Conservation (phyloP, 2,888 invertebrate genomes). For the Drosophila suboccidentalis region DNA sequence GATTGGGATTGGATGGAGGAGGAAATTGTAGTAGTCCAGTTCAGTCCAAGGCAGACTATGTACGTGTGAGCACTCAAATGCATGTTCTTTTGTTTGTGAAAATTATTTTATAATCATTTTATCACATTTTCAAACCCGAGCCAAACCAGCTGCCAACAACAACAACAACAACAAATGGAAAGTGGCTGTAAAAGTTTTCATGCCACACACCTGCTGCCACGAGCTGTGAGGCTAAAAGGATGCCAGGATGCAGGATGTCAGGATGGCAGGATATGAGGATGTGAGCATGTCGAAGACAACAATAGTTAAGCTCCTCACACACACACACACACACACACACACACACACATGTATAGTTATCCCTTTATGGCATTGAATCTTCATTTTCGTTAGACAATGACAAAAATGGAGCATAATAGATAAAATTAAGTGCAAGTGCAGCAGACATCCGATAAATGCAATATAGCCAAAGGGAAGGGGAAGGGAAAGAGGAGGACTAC, state of each 20-base stretch:
- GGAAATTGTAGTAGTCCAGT: slow-evolving; percentile 3
- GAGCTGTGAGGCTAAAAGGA: slow-evolving; percentile 37
- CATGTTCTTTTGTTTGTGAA: slow-evolving; percentile 71
- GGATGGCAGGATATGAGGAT: slow-evolving; percentile 7
- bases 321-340: slow-evolving; percentile 32
- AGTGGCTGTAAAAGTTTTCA: slow-evolving; percentile 56
- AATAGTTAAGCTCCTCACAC: slow-evolving; percentile 44
- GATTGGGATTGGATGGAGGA: neutral
- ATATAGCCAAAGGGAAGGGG: slow-evolving; percentile 1
- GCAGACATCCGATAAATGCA: slow-evolving; percentile 49
- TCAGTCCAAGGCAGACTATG: slow-evolving; percentile 31
- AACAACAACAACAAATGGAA: slow-evolving; percentile 22
- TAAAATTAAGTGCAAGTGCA: slow-evolving; percentile 81
- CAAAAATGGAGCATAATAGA: slow-evolving; percentile 78
- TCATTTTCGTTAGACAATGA: slow-evolving; percentile 78
- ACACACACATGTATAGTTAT: slow-evolving; percentile 7
- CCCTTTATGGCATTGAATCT: slow-evolving; percentile 70
- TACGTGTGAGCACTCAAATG: slow-evolving; percentile 57
- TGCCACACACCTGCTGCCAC: slow-evolving; percentile 72
- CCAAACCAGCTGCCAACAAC: slow-evolving; percentile 50
- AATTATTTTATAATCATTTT: slow-evolving; percentile 82
- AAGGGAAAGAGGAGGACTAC: neutral
- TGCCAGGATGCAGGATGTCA: slow-evolving; percentile 43
- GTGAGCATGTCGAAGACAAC: slow-evolving; percentile 24
- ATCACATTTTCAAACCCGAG: slow-evolving; percentile 73